Percentiles rank a stretch among this genome's conserved stretches.
Conservation (phyloP, 1,140 invertebrate genomes). For the Drosophila leontia region DNA sequence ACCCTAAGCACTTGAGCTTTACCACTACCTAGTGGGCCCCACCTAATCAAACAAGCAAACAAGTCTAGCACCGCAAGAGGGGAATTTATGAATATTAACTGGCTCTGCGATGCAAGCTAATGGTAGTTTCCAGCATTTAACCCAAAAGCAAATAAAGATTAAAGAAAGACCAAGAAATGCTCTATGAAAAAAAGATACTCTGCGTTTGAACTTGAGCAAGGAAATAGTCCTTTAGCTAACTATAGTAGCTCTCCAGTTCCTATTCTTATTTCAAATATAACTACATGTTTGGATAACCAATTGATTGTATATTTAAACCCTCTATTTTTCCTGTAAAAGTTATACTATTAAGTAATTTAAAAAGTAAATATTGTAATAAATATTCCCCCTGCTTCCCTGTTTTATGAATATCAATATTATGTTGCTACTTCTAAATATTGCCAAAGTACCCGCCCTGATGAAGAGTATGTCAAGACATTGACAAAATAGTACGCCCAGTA, state of each 20-base stretch:
- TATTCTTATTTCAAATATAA: too few relatives aligned
- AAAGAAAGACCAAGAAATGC: neutral
- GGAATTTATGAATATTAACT: constrained; percentile 16
- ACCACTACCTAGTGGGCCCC: neutral
- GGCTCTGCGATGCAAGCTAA: constrained; percentile 1
- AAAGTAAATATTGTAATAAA: neutral
- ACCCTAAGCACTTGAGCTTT: constrained; percentile 25
- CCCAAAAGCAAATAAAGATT: constrained; percentile 25
- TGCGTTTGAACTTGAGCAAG: neutral
- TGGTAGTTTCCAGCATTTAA: constrained; percentile 12
- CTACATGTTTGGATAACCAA: too few relatives aligned
- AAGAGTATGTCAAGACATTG: constrained; percentile 12
- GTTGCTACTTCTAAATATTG: neutral
- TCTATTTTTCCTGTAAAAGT: neutral
- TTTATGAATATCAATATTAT: neutral
- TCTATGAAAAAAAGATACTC: neutral
- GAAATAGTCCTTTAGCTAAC: neutral
- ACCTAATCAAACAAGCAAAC: constrained; percentile 23
- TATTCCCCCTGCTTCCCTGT: neutral
- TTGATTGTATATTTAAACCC: too few relatives aligned
- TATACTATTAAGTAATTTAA: neutral
- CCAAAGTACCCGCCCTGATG: too few relatives aligned
- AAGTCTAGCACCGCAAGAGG: constrained; percentile 5
- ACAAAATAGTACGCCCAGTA: neutral
- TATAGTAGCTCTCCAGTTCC: too few relatives aligned